Conservation (phyloP, 2,888 invertebrate genomes). For the Calliscelio sp. region DNA sequence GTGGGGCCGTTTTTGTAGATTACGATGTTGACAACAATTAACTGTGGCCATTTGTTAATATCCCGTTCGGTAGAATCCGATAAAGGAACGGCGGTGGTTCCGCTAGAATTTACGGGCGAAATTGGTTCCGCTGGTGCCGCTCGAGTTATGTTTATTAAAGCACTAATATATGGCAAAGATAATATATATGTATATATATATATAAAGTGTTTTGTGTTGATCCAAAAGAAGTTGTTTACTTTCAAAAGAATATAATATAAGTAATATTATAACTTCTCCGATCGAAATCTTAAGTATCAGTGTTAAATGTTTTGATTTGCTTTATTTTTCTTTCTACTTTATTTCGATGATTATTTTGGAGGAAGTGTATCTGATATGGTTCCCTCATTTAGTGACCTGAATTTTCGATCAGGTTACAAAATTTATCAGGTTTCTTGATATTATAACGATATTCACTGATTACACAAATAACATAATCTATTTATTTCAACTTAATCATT, state of each 20-base stretch:
- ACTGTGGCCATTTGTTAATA: slow-evolving; percentile 39
- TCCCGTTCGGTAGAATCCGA: slow-evolving; percentile 19
- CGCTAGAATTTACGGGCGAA: slow-evolving; percentile 53
- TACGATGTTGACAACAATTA: slow-evolving; percentile 61
- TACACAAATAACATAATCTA: no score
- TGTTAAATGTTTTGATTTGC: no score
- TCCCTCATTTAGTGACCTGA: no score
- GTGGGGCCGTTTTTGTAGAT: slow-evolving; percentile 47
- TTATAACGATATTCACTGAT: no score
- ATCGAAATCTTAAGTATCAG: slow-evolving; percentile 10
- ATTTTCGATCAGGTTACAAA: no score
- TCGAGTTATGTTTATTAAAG: slow-evolving; percentile 50
- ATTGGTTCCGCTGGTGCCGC: slow-evolving; percentile 55
- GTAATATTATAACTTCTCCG: neutral
- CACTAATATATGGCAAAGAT: slow-evolving; percentile 5
- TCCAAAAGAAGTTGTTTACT: neutral
- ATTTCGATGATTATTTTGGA: no score
- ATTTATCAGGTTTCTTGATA: no score
- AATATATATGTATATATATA: no score
- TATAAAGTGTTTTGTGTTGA: neutral
- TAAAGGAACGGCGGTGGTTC: slow-evolving; percentile 33
- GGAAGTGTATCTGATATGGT: no score
- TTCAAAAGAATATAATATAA: neutral
- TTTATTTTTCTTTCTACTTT: no score
- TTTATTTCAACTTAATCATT: no score